phyloP scores from a whole-genome alignment of 2,113 vertebrate genomes.

The Noturus placidus region DNA sequence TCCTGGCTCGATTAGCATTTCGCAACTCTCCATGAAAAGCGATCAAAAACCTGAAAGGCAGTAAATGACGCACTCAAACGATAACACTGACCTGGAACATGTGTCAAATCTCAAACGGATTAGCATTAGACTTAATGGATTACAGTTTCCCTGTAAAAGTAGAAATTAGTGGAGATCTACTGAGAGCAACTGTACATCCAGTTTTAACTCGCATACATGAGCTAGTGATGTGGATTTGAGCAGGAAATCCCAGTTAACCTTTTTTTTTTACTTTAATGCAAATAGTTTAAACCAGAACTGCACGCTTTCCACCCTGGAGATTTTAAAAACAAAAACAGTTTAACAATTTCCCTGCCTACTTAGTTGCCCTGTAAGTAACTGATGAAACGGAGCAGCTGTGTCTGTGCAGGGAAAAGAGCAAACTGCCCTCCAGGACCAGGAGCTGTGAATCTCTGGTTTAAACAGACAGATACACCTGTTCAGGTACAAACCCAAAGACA shows the following conservation, averaged over 20 bases:
- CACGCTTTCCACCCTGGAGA: background rate
- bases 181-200: slow-evolving; percentile 31
- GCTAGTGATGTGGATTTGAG: slow-evolving; percentile 7
- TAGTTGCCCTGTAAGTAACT: background rate
- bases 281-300: slow-evolving; percentile 8
- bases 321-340: background rate
- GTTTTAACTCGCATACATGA: slow-evolving; percentile 32
- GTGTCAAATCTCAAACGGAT: background rate
- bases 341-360: background rate
- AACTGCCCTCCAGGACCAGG: background rate
- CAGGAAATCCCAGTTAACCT: too few species aligned
- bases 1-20: background rate
- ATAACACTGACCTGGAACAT: background rate
- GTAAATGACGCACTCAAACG: background rate
- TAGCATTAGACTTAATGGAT: background rate
- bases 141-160: background rate
- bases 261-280: background rate
- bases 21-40: slow-evolving; percentile 11
- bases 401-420: background rate
- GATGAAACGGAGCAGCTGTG: background rate
- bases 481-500: background rate
- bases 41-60: background rate
- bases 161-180: background rate
- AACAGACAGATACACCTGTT: background rate
- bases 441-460: slow-evolving; percentile 20